Percentiles rank a stretch among this genome's conserved stretches.
Conservation (phyloP, 2,113 vertebrate genomes). For the Lycaon pictus region DNA sequence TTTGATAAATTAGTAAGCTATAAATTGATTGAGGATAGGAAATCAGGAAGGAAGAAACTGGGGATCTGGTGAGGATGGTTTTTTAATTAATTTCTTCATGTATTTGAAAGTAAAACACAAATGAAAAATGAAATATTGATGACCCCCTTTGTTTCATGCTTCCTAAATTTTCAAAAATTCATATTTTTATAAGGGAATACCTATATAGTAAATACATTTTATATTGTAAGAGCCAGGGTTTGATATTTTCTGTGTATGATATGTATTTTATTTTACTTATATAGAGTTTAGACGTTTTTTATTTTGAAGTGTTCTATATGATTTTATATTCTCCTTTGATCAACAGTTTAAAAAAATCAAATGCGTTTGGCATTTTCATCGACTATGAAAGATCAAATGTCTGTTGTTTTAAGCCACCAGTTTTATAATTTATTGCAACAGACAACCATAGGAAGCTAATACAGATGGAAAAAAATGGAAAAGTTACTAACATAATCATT, state of each 20-base stretch:
- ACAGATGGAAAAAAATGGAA: neutral
- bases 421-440: neutral
- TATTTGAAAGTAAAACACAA: slow-evolving; percentile 14
- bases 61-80: neutral
- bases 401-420: neutral
- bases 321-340: neutral
- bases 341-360: neutral
- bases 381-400: neutral
- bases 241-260: neutral
- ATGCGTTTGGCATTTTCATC: neutral
- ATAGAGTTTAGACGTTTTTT: neutral
- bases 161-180: neutral
- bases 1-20: neutral
- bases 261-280: neutral
- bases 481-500: neutral
- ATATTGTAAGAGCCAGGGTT: neutral
- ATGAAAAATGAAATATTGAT: neutral
- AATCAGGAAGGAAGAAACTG: neutral
- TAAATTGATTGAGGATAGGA: neutral
- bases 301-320: neutral
- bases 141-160: neutral
- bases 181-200: neutral
- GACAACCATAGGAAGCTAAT: neutral
- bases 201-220: neutral
- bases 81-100: neutral